phyloP scores from a whole-genome alignment of 2,113 vertebrate genomes.

The Platanista minor region DNA sequence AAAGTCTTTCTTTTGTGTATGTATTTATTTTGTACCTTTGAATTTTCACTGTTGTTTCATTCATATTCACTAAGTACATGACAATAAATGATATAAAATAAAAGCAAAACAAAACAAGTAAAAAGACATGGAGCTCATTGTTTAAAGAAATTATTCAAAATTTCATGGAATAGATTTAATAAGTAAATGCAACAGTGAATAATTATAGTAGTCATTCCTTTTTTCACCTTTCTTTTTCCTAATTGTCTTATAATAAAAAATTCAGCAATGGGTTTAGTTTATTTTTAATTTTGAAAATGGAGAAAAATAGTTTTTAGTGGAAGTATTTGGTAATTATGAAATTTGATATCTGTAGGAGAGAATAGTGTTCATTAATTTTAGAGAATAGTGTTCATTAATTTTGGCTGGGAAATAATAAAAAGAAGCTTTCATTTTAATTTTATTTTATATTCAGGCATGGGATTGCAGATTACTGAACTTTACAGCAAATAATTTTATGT shows the following conservation, averaged over 20 bases:
- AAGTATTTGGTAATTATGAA: conserved; percentile 25
- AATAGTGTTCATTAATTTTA: conserved; percentile 36
- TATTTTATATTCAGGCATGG: conserved; percentile 6
- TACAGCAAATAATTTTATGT: conserved; percentile 4
- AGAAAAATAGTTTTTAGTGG: background rate
- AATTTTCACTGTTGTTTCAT: background rate
- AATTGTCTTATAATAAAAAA: conserved; percentile 21
- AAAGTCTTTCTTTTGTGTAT: background rate
- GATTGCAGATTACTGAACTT: conserved; percentile 13
- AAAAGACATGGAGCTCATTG: background rate
- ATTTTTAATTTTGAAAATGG: conserved; percentile 36
- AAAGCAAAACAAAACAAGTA: background rate
- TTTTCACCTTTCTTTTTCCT: background rate
- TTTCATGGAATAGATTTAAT: background rate
- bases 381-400: conserved; percentile 25
- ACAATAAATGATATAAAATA: background rate
- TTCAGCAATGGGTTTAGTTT: background rate
- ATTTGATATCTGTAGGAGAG: background rate
- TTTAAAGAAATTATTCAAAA: background rate
- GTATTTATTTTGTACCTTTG: background rate
- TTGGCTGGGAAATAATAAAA: conserved; percentile 17
- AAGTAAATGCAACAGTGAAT: background rate
- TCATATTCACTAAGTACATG: background rate
- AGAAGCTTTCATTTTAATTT: conserved; percentile 21
- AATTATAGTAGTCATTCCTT: background rate